Evolutionary conservation across 1,140 invertebrate species (phyloP), one percentile per base, ranked within the genome.

Genomic region (Centruroides sculpturatus): DNA sequence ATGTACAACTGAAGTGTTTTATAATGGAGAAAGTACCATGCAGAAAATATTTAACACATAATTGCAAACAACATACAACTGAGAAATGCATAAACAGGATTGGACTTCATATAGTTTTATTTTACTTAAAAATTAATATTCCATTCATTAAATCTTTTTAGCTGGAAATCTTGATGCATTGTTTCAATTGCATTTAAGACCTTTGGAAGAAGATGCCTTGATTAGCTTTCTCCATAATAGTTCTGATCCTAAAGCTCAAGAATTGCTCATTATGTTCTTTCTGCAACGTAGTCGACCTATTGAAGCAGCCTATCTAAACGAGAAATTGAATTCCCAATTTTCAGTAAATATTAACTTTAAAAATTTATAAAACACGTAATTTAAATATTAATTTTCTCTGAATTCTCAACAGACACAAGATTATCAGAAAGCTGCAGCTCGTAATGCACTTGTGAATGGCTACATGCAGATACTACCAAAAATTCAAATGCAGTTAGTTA

Each of bases 171-270:
- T 84, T 5, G 69, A 74, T 7, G 72, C 79, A n/a, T 71, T 83
- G 52, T 67, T 83, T 9, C 75, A 80, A 62, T 66, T 82, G 46
- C 74, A 78, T 5, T 66, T 83, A 23, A 76, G 74, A 34, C 56
- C 69, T 0, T 69, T 74, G 35, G 82, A 83, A 65, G 81, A 83
- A 63, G 71, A 76, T 10, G 72, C 73, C 13, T 77, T 84, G 46
- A 68, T 80, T 0, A 70, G 73, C 4, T 82, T 80, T 63, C 67
- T 83, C 3, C 72, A 76, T 56, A 67, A 73, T 5, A 77, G 75
- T 51, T 67, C 72, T 12, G 76, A 78, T 55, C 68, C 74, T 1
- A 71, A 77, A 51, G 72, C 76, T 0, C 73, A 74, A 48, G 77
- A 77, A 63, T 63, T 77, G 34, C 69, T 76, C n/a, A 70, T 79